These are phyloP conservation scores for Hemicentrotus pulcherrimus DNA, from an alignment of 35 echinoderm and acorn worm genomes.

Conservation along the genomic window DNA sequence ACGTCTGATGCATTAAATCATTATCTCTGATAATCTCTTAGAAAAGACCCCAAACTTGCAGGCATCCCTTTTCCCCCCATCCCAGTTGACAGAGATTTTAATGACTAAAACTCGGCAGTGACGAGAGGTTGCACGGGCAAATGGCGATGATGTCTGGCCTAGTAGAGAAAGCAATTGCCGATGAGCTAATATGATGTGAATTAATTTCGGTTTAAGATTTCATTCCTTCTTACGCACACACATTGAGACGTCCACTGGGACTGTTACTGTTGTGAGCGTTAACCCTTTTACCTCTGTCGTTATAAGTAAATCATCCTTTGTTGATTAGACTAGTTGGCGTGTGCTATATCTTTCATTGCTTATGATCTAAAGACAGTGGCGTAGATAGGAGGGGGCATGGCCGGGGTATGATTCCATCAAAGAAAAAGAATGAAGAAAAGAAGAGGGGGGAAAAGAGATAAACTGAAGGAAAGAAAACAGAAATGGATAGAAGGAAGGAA, in stretches of 20 bases:
- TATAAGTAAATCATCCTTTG: constrained; percentile 7
- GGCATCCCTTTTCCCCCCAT: neutral
- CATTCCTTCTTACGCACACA: neutral
- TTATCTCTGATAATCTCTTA: constrained; percentile 43
- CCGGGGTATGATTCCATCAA: no score
- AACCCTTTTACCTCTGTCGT: neutral
- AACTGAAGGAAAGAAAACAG: no score
- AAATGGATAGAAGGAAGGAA: no score
- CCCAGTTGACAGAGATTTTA: neutral
- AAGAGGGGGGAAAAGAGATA: no score
- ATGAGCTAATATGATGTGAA: constrained; percentile 54
- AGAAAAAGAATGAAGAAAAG: no score
- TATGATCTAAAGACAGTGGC: no score
- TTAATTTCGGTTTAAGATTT: constrained; percentile 56
- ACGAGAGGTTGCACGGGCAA: neutral
- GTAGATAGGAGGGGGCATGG: no score
- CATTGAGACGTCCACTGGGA: neutral
- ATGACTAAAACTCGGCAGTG: neutral
- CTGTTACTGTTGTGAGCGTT: neutral
- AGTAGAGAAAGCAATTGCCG: constrained; percentile 6
- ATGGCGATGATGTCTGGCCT: neutral
- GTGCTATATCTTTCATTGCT: neutral
- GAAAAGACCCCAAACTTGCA: neutral
- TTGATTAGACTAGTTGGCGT: neutral
- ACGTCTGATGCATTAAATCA: constrained; percentile 47